A percentile compares a stretch with the other conserved stretches of the same genome.
These are phyloP conservation scores for Numenius arquata DNA, from an alignment of 2,113 vertebrate species.

Conservation along the genomic window DNA sequence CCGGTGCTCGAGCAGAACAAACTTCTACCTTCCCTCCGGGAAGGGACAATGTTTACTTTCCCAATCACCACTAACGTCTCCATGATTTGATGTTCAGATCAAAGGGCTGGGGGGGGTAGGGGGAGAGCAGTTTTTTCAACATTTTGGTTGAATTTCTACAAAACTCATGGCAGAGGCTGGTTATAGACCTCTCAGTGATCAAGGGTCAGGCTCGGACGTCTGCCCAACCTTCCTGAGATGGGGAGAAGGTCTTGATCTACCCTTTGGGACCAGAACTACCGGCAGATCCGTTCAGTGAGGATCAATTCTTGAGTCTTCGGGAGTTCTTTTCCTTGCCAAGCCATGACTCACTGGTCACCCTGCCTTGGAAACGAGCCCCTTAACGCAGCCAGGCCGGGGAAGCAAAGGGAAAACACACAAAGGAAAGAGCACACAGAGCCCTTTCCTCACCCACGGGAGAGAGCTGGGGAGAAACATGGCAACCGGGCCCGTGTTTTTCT, in stretches of 20 bases:
- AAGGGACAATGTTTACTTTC: neutral
- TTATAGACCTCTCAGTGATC: neutral
- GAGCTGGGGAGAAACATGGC: neutral
- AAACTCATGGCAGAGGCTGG: neutral
- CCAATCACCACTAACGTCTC: neutral
- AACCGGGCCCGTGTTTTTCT: rapidly evolving
- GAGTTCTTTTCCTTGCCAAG: neutral
- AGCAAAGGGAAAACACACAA: neutral
- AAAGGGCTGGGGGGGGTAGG: neutral
- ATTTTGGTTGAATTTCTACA: neutral
- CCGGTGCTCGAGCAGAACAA: neutral
- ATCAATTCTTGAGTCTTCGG: neutral
- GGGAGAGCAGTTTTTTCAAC: neutral
- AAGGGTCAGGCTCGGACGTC: neutral
- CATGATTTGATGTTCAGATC: neutral
- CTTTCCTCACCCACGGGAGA: rapidly evolving
- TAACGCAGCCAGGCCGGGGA: neutral
- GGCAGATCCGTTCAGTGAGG: rapidly evolving
- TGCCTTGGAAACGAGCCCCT: neutral
- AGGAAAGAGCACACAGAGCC: neutral
- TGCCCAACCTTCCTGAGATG: neutral
- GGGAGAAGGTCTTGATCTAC: neutral
- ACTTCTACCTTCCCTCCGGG: neutral
- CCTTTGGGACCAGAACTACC: neutral
- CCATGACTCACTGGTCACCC: neutral